A percentile compares a stretch with the other conserved stretches of the same genome.
Evolutionary conservation across 1,140 invertebrate genomes (phyloP).

Genomic region (Drosophila asahinai): DNA sequence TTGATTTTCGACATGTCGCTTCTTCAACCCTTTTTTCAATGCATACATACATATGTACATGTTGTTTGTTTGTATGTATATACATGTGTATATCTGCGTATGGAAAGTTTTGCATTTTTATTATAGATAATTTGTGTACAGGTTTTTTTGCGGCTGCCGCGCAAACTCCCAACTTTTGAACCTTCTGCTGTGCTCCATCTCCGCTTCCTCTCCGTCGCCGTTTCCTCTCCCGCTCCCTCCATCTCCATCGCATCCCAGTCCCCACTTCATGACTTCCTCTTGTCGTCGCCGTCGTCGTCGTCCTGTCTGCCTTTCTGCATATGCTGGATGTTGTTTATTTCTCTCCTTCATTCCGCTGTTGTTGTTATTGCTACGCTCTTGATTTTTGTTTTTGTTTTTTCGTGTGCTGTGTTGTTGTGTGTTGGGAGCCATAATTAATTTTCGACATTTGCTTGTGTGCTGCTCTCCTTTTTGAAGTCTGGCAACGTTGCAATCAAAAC

Average conservation of each 20-base stretch:
- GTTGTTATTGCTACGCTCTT: conserved; percentile 30
- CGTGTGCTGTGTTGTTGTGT: conserved; percentile 23
- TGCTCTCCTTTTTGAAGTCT: conserved; percentile 45
- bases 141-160: conserved; percentile 78
- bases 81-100: conserved; percentile 14
- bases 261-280: conserved; percentile 13
- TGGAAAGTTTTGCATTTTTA: conserved; percentile 80
- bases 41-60: conserved; percentile 12
- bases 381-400: conserved; percentile 21
- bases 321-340: conserved; percentile 54
- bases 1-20: conserved; percentile 80
- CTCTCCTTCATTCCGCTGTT: conserved; percentile 5
- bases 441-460: conserved; percentile 52
- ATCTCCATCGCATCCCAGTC: conserved; percentile 1
- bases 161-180: conserved; percentile 76
- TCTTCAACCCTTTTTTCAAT: conserved; percentile 75
- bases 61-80: conserved; percentile 3
- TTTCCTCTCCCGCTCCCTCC: conserved; percentile 7
- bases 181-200: conserved; percentile 42
- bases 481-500: conserved; percentile 65
- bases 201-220: conserved; percentile 20
- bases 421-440: conserved; percentile 69
- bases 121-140: conserved; percentile 83
- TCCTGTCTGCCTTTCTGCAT: conserved; percentile 52
- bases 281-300: conserved; percentile 13